phyloP scores from a whole-genome alignment of 1,140 invertebrate species.

The Drosophila sp. region DNA sequence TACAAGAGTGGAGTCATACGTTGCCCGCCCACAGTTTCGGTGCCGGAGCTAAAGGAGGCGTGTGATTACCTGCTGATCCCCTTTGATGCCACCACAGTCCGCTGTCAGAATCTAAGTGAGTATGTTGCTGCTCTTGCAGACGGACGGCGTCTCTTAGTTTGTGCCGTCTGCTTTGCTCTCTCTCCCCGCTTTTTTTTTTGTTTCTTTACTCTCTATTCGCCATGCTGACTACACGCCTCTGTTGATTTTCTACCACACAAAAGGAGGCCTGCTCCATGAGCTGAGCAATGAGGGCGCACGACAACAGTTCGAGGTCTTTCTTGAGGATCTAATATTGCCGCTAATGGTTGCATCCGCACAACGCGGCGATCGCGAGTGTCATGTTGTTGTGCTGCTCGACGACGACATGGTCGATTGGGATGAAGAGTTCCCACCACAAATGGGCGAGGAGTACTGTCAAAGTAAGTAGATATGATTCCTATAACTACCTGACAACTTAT shows the following conservation, averaged over 20 bases:
- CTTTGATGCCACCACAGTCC: slow-evolving; percentile 97
- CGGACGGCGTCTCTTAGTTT: slow-evolving; percentile 61
- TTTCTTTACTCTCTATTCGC: slow-evolving; percentile 37
- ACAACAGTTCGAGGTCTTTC: slow-evolving; percentile 97
- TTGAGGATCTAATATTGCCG: slow-evolving; percentile 97
- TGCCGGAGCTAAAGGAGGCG: slow-evolving; percentile 98
- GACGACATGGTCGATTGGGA: slow-evolving; percentile 99
- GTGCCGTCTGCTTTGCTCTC: slow-evolving; percentile 57
- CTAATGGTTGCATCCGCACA: slow-evolving; percentile 98
- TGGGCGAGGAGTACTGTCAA: slow-evolving; percentile 99
- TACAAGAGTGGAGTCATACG: slow-evolving; percentile 95
- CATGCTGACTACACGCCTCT: slow-evolving; percentile 50
- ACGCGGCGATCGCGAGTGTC: slow-evolving; percentile 94
- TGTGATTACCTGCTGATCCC: slow-evolving; percentile 99
- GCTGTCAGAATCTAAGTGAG: slow-evolving; percentile 97
- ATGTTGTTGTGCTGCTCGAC: slow-evolving; percentile 97
- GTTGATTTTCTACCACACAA: slow-evolving; percentile 58
- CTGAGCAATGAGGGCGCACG: slow-evolving; percentile 99
- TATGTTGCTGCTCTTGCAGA: slow-evolving; percentile 62
- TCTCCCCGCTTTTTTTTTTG: slow-evolving; percentile 28
- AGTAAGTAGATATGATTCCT: slow-evolving; percentile 86
- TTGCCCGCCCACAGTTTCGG: slow-evolving; percentile 92
- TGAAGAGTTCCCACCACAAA: slow-evolving; percentile 98
- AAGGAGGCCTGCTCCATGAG: slow-evolving; percentile 98
- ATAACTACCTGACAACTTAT: neutral